Conservation (phyloP, 2,888 invertebrate genomes). For the Apodemia hepburni region DNA sequence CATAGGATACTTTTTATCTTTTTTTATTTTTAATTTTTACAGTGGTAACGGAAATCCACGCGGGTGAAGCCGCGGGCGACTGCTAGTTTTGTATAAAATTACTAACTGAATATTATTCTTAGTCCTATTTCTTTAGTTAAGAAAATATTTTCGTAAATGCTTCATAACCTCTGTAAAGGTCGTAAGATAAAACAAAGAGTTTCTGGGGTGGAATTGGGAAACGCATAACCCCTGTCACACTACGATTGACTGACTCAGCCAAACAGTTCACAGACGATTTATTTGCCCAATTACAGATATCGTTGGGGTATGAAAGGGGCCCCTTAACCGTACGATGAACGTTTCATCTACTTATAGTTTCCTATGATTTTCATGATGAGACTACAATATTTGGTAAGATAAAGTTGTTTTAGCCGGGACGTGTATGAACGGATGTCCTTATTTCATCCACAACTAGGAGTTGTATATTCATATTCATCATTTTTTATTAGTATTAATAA, state of each 20-base stretch:
- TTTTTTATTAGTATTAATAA: too few species aligned
- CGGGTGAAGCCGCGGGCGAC: too few species aligned
- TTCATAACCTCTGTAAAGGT: conserved; percentile 10
- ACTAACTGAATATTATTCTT: neutral
- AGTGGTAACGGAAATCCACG: too few species aligned
- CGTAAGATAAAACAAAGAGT: conserved; percentile 11
- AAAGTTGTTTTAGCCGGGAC: too few species aligned
- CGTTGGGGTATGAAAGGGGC: neutral
- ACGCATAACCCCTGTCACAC: conserved; percentile 9
- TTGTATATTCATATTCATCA: too few species aligned
- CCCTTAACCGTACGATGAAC: neutral
- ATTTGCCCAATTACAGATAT: conserved; percentile 8
- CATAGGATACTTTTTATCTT: too few species aligned
- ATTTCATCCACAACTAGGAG: too few species aligned
- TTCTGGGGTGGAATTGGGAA: conserved; percentile 5
- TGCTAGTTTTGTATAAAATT: neutral
- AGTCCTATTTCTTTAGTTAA: neutral
- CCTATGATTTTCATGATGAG: neutral
- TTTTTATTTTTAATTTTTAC: too few species aligned
- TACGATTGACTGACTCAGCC: conserved; percentile 2
- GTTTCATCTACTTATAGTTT: neutral
- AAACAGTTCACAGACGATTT: neutral
- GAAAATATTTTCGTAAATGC: conserved; percentile 7
- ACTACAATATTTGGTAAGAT: neutral
- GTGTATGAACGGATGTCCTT: too few species aligned